A percentile compares a stretch with the other conserved stretches of the same genome.
Conservation (phyloP, 2,113 vertebrate genomes). For the Osmerus mordax region DNA sequence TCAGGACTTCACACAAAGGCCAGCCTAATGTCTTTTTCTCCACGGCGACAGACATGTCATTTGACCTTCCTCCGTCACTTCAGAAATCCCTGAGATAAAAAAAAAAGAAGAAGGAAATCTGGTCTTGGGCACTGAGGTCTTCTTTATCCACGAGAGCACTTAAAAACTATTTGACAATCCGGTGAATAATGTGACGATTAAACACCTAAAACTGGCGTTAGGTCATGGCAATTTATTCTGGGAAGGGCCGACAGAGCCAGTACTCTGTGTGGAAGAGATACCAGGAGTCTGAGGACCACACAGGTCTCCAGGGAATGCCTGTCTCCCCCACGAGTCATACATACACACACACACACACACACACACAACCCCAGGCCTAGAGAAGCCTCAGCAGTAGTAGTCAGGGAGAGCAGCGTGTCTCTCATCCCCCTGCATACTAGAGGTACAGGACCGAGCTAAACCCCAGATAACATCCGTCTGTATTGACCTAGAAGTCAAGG, state of each 20-base stretch:
- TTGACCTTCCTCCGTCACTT: constrained; percentile 62
- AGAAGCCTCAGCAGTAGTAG: not conserved
- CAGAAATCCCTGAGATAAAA: constrained; percentile 53
- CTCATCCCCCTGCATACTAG: not conserved
- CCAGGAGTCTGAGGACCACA: constrained; percentile 55
- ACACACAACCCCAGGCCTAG: not conserved
- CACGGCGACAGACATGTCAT: constrained; percentile 45
- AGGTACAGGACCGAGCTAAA: not conserved
- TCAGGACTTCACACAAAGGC: constrained; percentile 63
- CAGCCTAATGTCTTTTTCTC: constrained; percentile 57
- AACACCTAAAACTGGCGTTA: constrained; percentile 55
- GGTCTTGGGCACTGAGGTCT: constrained; percentile 56
- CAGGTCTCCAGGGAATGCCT: constrained; percentile 56
- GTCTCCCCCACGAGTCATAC: constrained; percentile 35
- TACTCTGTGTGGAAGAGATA: constrained; percentile 58
- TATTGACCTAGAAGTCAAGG: not conserved
- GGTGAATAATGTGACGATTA: constrained; percentile 68
- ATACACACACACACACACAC: not conserved
- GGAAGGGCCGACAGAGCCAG: constrained; percentile 27
- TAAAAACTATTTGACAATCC: constrained; percentile 58
- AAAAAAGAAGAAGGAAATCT: constrained; percentile 22
- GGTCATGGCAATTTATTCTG: constrained; percentile 62
- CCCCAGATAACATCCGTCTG: not conserved
- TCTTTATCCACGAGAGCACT: constrained; percentile 65
- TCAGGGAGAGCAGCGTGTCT: not conserved